Conservation (phyloP, 1,140 invertebrate species). For the Leptinotarsa defecta region DNA sequence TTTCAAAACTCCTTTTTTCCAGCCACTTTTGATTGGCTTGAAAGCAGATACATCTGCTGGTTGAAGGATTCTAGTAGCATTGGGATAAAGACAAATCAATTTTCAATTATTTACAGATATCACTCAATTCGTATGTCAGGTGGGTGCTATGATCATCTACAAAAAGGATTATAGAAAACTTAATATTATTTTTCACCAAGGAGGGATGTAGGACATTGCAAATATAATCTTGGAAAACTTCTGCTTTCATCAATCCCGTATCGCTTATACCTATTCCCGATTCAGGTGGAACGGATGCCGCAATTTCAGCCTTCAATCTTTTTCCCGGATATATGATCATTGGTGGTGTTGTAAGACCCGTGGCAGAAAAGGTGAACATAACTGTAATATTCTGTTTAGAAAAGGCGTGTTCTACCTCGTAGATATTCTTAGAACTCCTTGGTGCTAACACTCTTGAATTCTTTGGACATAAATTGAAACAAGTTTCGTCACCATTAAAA, state of each 20-base stretch:
- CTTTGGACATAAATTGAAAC: conserved; percentile 45
- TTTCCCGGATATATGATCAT: conserved; percentile 47
- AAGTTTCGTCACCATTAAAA: conserved; percentile 45
- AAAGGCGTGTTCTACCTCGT: conserved; percentile 41
- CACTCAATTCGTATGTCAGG: conserved; percentile 41
- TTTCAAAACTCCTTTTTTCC: conserved; percentile 39
- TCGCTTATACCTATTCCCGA: conserved; percentile 51
- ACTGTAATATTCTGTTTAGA: conserved; percentile 46
- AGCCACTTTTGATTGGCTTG: conserved; percentile 39
- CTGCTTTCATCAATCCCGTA: conserved; percentile 55
- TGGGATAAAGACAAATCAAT: conserved; percentile 51
- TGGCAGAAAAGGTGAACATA: conserved; percentile 42
- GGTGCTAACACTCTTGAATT: conserved; percentile 40
- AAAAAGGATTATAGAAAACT: conserved; percentile 47
- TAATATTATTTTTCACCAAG: conserved; percentile 38
- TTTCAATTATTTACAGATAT: conserved; percentile 46
- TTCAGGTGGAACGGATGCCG: conserved; percentile 40
- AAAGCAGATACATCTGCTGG: conserved; percentile 50
- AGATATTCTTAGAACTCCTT: conserved; percentile 45
- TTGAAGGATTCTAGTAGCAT: conserved; percentile 50
- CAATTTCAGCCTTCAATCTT: conserved; percentile 29
- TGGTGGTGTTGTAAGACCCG: conserved; percentile 35
- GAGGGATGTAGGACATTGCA: conserved; percentile 50
- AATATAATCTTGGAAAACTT: conserved; percentile 55
- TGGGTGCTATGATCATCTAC: conserved; percentile 52